Base-by-base conservation (phyloP, 2,888 invertebrate genomes). In the Ophioninae sp. region DNA sequence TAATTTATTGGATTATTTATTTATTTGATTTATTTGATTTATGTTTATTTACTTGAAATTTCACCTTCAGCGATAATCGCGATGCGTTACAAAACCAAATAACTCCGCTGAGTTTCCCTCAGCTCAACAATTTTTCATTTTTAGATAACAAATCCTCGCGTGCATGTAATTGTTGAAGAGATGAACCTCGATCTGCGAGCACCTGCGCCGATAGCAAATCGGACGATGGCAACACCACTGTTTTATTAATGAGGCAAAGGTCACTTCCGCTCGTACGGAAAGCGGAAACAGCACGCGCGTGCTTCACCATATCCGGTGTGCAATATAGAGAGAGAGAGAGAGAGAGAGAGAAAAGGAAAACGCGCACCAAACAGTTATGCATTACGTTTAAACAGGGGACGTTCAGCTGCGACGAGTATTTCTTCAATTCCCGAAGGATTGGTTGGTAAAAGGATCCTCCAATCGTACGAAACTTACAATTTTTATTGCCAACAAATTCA, bases 261-360 rank as follows among this genome's bases (percentile, higher is more conserved):
- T 89, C 87, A 87, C 87, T 90, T 90, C 90, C 90, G 90, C 86
- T 81, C 90, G 75, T 82, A 82, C 86, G 74, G 83, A 88, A 88
- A 88, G 81, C 88, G 90, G 90, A 90, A 89, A 88, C 87, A 85
- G 75, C 88, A 73, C 64, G 86, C 89, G 87, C 90, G 90, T 91
- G 90, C 89, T 88, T 85, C 82, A 76, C 87, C 87, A 87, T 88
- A 90, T 90, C 90, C 90, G 88, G 87, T 67, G 51, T 51, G 17
- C 17, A 13, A 13, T 13, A 0, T 0, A 17, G 13, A 13, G 2
- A 51, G 44, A 44, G 41, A 41, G 41, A 41, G 44, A 44, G 51
- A 51, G 51, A 51, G 17, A 51, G 5, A 51, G 51, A 51, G 51
- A 13, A 17, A 51, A 6, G n/a, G 20, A 77, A 64, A 58, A 63